Conservation (phyloP, 2,113 vertebrate genomes). For the Tragelaphus buxtoni region DNA sequence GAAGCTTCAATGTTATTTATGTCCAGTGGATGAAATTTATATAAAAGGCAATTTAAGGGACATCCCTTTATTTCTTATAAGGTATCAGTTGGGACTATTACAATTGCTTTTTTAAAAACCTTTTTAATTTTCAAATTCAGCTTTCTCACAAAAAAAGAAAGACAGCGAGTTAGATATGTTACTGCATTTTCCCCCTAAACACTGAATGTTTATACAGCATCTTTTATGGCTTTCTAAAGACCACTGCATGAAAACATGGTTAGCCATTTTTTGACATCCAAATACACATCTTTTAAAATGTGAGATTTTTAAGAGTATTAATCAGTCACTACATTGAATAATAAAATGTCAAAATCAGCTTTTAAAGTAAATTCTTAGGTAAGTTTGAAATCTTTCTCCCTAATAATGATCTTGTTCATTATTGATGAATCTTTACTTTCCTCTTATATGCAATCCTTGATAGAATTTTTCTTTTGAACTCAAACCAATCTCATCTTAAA, state of each 20-base stretch:
- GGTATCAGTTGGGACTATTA: not conserved
- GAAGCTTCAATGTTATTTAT: not conserved
- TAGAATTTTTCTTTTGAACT: not conserved
- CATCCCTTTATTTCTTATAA: not conserved
- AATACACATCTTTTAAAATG: not conserved
- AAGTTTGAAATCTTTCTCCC: not conserved
- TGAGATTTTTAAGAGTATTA: not conserved
- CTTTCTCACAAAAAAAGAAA: not conserved
- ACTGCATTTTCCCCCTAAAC: not conserved
- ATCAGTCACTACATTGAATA: not conserved
- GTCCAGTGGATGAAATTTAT: not conserved
- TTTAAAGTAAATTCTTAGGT: not conserved
- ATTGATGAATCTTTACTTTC: not conserved
- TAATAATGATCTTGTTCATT: not conserved
- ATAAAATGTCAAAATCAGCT: not conserved
- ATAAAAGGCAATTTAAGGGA: not conserved
- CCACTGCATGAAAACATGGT: not conserved
- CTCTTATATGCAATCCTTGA: not conserved
- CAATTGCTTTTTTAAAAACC: not conserved
- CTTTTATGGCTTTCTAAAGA: not conserved
- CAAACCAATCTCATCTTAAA: not conserved
- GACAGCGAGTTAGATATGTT: not conserved
- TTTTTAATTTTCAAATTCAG: constrained; percentile 15
- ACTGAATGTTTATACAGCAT: not conserved
- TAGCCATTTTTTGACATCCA: not conserved